phyloP scores from a whole-genome alignment of 2,888 invertebrate genomes.

The Anagyrus pseudococci region DNA sequence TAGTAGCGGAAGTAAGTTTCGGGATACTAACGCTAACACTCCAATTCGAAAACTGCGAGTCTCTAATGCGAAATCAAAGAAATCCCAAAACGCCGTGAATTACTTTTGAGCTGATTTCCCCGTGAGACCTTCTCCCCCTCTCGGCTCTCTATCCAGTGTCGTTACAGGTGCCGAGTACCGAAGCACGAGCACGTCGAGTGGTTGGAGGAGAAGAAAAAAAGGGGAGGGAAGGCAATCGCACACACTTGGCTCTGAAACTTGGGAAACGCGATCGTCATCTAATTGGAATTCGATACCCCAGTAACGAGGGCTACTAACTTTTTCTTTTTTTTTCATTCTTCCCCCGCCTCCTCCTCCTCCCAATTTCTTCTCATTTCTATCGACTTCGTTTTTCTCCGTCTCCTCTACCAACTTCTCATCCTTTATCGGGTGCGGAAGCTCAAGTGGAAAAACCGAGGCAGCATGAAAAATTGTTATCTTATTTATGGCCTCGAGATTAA shows the following conservation, averaged over 20 bases:
- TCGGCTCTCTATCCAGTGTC: too few species aligned
- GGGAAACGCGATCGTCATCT: constrained; percentile 59
- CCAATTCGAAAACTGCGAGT: constrained; percentile 7
- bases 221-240: too few species aligned
- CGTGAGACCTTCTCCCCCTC: too few species aligned
- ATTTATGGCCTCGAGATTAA: constrained; percentile 57
- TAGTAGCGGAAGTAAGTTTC: too few species aligned
- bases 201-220: constrained; percentile 15
- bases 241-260: constrained; percentile 33
- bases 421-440: background rate
- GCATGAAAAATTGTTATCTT: constrained; percentile 60
- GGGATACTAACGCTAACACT: too few species aligned
- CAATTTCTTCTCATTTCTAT: constrained; percentile 18
- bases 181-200: constrained; percentile 9
- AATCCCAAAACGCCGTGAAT: constrained; percentile 55
- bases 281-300: constrained; percentile 59
- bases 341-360: constrained; percentile 39
- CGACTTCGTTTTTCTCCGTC: constrained; percentile 24
- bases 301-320: constrained; percentile 59
- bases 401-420: constrained; percentile 1
- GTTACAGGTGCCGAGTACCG: background rate
- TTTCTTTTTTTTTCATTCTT: constrained; percentile 38
- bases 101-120: constrained; percentile 55
- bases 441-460: too few species aligned
- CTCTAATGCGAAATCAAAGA: constrained; percentile 34